phyloP scores from a whole-genome alignment of 2,888 invertebrate genomes.

The Azorinus chamasolen region DNA sequence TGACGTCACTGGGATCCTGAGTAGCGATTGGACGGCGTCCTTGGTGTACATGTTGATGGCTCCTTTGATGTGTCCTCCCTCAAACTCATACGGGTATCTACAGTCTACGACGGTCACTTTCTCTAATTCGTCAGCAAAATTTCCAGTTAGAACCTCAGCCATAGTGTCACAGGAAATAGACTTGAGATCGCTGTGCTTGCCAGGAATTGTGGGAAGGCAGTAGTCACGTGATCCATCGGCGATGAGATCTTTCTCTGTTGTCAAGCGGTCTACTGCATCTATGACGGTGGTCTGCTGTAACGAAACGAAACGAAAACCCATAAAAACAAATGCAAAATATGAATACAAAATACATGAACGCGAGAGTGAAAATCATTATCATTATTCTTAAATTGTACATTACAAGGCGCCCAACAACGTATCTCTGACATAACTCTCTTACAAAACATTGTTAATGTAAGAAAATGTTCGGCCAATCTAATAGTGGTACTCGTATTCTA shows the following conservation, averaged over 20 bases:
- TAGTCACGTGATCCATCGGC: constrained; percentile 60
- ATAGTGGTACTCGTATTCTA: too few relatives aligned
- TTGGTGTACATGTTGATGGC: constrained; percentile 57
- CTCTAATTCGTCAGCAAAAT: constrained; percentile 24
- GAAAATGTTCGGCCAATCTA: too few relatives aligned
- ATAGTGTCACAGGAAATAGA: constrained; percentile 74
- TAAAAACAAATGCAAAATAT: too few relatives aligned
- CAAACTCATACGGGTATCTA: constrained; percentile 55
- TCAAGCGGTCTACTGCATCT: constrained; percentile 37
- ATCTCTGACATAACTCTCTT: too few relatives aligned
- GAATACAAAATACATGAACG: too few relatives aligned
- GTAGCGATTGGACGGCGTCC: constrained; percentile 44
- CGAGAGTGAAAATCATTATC: too few relatives aligned
- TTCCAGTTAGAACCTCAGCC: constrained; percentile 39
- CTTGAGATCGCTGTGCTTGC: constrained; percentile 79
- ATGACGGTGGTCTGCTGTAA: constrained; percentile 31
- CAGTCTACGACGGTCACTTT: constrained; percentile 51
- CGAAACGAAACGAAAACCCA: background rate
- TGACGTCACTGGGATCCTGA: constrained; percentile 21
- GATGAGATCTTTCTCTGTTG: constrained; percentile 37
- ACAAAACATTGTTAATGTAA: too few relatives aligned
- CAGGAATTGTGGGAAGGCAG: constrained; percentile 74
- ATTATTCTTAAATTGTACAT: too few relatives aligned
- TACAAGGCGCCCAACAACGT: too few relatives aligned
- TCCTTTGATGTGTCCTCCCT: constrained; percentile 49